Percentiles rank a stretch among this genome's conserved stretches.
phyloP scores from a whole-genome alignment of 2,888 invertebrate species.

The Melanargia galathea region DNA sequence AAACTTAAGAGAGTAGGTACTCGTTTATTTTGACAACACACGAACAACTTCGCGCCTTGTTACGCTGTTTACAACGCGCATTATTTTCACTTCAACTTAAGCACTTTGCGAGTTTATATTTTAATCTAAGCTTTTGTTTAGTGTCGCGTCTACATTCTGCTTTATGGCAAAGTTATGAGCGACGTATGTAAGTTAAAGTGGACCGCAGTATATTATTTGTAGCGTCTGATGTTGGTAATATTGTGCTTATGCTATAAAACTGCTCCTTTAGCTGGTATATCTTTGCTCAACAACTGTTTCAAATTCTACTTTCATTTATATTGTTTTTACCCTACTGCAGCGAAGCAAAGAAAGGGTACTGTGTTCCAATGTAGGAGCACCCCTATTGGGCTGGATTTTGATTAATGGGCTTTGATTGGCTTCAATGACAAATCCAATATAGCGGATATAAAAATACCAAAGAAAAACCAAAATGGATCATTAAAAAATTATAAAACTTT shows the following conservation, averaged over 20 bases:
- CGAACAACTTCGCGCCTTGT: conserved; percentile 35
- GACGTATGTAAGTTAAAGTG: conserved; percentile 44
- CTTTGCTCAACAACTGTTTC: conserved; percentile 25
- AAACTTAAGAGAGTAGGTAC: conserved; percentile 28
- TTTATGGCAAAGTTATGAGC: conserved; percentile 44
- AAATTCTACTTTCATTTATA: neutral
- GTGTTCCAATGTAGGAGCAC: too few relatives aligned
- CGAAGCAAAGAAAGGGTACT: neutral
- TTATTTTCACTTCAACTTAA: conserved; percentile 43
- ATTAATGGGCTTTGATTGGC: too few relatives aligned
- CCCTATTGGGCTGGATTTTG: too few relatives aligned
- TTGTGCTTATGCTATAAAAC: conserved; percentile 29
- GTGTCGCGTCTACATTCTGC: conserved; percentile 43
- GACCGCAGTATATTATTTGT: conserved; percentile 43
- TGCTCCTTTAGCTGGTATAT: neutral
- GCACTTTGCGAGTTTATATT: conserved; percentile 44
- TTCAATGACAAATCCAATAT: too few relatives aligned
- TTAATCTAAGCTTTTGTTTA: conserved; percentile 45
- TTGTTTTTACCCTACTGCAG: neutral
- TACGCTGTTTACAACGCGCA: conserved; percentile 43
- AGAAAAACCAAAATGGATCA: too few relatives aligned
- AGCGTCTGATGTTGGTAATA: conserved; percentile 40
- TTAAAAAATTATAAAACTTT: too few relatives aligned
- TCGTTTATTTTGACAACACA: conserved; percentile 34
- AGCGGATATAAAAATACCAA: too few relatives aligned